A percentile compares a stretch with the other conserved stretches of the same genome.
Evolutionary conservation across 1,140 invertebrate species (phyloP).

Genomic region (Nymphalis io): DNA sequence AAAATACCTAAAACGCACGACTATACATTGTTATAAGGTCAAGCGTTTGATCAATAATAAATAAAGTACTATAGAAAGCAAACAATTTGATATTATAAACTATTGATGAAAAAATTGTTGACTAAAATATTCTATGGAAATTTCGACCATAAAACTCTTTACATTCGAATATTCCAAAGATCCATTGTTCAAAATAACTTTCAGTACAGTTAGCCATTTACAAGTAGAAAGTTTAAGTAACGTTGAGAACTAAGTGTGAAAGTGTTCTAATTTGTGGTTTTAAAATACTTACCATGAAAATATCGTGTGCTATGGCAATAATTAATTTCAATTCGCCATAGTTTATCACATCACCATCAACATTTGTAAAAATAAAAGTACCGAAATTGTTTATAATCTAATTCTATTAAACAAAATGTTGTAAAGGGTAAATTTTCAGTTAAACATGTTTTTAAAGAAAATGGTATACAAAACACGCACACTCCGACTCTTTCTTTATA

Average conservation of each 20-base stretch:
- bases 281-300: constrained; percentile 4
- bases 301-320: neutral
- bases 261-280: constrained; percentile 36
- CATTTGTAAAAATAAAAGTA: no score
- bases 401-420: no score
- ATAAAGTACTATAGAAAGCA: neutral
- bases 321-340: neutral
- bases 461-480: no score
- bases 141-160: neutral
- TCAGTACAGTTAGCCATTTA: constrained; percentile 54
- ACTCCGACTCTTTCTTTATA: no score
- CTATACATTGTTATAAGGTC: constrained; percentile 33
- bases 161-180: constrained; percentile 8
- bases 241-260: constrained; percentile 57
- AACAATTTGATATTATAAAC: neutral
- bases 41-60: constrained; percentile 20
- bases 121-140: neutral
- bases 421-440: no score
- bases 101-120: neutral
- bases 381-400: no score
- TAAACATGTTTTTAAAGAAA: no score
- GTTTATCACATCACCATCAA: no score
- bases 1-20: constrained; percentile 36
- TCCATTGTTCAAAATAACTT: constrained; percentile 43
- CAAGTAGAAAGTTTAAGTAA: constrained; percentile 57